Percentiles rank a stretch among this genome's conserved stretches.
These are phyloP conservation scores for Eristalis pertinax DNA, from an alignment of 2,888 invertebrate genomes.

Conservation along the genomic window DNA sequence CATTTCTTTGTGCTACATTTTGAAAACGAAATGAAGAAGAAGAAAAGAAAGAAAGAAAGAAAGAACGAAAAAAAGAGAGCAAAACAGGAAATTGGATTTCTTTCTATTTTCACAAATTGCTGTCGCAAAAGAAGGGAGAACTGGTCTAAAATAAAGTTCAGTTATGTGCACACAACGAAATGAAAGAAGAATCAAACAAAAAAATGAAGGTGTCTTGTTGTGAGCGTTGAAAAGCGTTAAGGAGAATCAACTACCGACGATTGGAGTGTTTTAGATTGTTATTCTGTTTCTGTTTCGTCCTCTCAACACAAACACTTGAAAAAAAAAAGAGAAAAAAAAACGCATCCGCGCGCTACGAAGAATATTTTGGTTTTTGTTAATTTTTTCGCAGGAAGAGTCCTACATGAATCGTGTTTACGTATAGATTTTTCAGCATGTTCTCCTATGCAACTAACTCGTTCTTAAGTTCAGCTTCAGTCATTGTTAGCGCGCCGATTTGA, in stretches of 20 bases:
- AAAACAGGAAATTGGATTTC: not conserved
- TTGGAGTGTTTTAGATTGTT: constrained; percentile 13
- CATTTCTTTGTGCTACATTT: constrained; percentile 38
- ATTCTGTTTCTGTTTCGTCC: constrained; percentile 13
- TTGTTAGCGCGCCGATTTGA: constrained; percentile 55
- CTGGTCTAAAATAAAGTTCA: constrained; percentile 26
- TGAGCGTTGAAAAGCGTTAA: constrained; percentile 49
- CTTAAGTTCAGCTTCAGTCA: constrained; percentile 73
- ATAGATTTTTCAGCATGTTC: not conserved
- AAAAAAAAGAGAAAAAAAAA: not conserved
- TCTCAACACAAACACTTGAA: constrained; percentile 49
- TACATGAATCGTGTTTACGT: constrained; percentile 26
- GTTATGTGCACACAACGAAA: constrained; percentile 48
- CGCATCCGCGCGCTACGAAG: not conserved
- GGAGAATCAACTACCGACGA: constrained; percentile 23
- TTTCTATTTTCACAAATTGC: constrained; percentile 13
- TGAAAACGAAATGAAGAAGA: not conserved
- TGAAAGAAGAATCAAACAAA: not conserved
- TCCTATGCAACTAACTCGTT: constrained; percentile 73
- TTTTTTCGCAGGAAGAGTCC: constrained; percentile 32
- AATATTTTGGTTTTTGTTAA: constrained; percentile 14
- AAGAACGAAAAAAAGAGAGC: not conserved
- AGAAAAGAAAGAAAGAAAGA: not conserved
- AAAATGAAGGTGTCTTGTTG: constrained; percentile 40
- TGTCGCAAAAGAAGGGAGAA: constrained; percentile 25